These are phyloP conservation scores for Heliconius melpomene DNA, from an alignment of 1,140 invertebrate genomes.

Conservation along the genomic window DNA sequence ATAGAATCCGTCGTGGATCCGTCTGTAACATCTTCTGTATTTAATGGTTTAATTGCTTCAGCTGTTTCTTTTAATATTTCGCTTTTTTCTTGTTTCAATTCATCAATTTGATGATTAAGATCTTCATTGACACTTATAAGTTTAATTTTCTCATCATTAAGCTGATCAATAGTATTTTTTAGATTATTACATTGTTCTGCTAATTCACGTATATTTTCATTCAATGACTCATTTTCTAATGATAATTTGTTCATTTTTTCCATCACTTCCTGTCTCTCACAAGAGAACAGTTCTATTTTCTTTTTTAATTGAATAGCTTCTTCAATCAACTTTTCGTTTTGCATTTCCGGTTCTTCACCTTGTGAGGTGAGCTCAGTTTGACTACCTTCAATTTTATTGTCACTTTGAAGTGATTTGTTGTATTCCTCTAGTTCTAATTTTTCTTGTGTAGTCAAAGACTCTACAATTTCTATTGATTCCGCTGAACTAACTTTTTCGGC, in stretches of 20 bases:
- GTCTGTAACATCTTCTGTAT: slow-evolving; percentile 58
- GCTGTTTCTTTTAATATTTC: slow-evolving; percentile 74
- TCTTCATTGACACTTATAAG: slow-evolving; percentile 69
- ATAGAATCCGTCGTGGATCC: slow-evolving; percentile 43
- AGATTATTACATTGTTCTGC: slow-evolving; percentile 81
- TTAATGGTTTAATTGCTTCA: slow-evolving; percentile 59
- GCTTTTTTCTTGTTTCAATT: slow-evolving; percentile 67
- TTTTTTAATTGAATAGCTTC: slow-evolving; percentile 84
- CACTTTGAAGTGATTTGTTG: slow-evolving; percentile 63
- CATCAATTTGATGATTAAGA: slow-evolving; percentile 71
- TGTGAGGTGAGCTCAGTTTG: slow-evolving; percentile 49
- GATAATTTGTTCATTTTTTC: slow-evolving; percentile 85
- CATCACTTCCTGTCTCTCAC: slow-evolving; percentile 85
- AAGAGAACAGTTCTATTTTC: slow-evolving; percentile 85
- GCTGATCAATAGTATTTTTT: slow-evolving; percentile 78
- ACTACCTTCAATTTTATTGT: slow-evolving; percentile 44
- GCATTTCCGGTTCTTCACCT: slow-evolving; percentile 42
- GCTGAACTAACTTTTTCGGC: slow-evolving; percentile 85
- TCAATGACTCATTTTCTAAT: slow-evolving; percentile 83
- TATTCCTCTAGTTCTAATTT: slow-evolving; percentile 83
- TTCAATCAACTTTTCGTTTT: slow-evolving; percentile 77
- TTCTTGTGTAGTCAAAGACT: slow-evolving; percentile 84
- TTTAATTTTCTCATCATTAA: slow-evolving; percentile 82
- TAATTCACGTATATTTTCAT: slow-evolving; percentile 80
- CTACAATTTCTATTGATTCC: slow-evolving; percentile 87